Conservation (phyloP, 1,140 invertebrate genomes). For the Brachionus rubens region DNA sequence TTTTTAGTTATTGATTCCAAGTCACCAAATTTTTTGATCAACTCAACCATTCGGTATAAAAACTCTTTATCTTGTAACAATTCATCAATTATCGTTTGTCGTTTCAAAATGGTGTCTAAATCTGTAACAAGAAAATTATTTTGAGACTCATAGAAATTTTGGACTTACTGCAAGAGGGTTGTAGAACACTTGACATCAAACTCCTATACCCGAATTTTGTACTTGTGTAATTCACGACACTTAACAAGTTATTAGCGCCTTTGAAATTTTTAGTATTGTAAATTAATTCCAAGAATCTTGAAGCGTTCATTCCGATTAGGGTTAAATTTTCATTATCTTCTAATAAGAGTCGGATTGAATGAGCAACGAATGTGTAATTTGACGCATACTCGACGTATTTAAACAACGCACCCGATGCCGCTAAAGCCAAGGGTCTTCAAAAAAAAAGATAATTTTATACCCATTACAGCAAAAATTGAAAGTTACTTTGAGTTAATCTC, state of each 20-base stretch:
- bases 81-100: neutral
- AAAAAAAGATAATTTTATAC: neutral
- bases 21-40: neutral
- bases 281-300: conserved; percentile 12
- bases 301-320: neutral
- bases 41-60: neutral
- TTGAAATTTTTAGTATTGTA: conserved; percentile 19
- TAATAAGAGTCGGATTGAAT: neutral
- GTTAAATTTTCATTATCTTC: conserved; percentile 20
- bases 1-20: neutral
- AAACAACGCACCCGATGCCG: neutral
- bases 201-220: conserved; percentile 9
- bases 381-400: neutral
- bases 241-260: conserved; percentile 2
- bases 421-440: neutral
- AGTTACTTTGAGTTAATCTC: neutral
- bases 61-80: neutral
- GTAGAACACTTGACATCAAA: conserved; percentile 23
- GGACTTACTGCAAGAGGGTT: conserved; percentile 3
- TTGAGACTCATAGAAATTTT: neutral
- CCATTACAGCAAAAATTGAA: neutral
- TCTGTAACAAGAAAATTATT: neutral
- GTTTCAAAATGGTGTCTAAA: neutral
- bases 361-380: neutral
- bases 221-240: conserved; percentile 17